These are phyloP conservation scores for Tragulus kanchil DNA, from an alignment of 2,113 vertebrate species.

Conservation along the genomic window DNA sequence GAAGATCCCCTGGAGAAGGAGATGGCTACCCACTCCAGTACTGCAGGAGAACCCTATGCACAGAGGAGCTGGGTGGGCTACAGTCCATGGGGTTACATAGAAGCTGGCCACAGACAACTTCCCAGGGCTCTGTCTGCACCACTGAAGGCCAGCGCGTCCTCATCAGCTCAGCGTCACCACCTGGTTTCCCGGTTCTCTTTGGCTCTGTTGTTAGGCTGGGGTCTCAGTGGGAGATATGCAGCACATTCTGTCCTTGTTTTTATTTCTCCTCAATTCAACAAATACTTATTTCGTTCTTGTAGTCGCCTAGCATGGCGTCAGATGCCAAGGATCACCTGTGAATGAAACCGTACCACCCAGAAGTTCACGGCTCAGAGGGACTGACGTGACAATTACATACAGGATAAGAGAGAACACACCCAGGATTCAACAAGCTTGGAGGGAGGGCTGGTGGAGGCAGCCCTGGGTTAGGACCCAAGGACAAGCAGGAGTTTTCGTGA, in stretches of 20 bases:
- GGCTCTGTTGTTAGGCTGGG: neutral
- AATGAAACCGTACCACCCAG: neutral
- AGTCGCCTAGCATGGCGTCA: neutral
- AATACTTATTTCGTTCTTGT: neutral
- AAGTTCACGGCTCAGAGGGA: neutral
- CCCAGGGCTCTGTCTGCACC: neutral
- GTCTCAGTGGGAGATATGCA: constrained; percentile 28
- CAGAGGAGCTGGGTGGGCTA: too few relatives aligned
- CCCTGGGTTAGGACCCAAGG: neutral
- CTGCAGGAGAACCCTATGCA: too few relatives aligned
- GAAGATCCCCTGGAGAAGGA: too few relatives aligned
- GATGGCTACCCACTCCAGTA: too few relatives aligned
- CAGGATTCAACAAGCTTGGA: neutral
- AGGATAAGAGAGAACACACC: neutral
- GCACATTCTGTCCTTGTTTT: constrained; percentile 46
- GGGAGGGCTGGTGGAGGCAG: neutral
- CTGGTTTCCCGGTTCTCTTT: neutral
- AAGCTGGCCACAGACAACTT: neutral
- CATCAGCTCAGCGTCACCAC: neutral
- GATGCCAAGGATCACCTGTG: neutral
- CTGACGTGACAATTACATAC: neutral
- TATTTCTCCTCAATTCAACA: neutral
- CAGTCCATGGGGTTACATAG: neutral
- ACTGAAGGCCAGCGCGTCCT: neutral
- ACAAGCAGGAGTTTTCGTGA: neutral